These are phyloP conservation scores for Carassius auratus DNA, from an alignment of 2,113 vertebrate genomes.

Conservation along the genomic window DNA sequence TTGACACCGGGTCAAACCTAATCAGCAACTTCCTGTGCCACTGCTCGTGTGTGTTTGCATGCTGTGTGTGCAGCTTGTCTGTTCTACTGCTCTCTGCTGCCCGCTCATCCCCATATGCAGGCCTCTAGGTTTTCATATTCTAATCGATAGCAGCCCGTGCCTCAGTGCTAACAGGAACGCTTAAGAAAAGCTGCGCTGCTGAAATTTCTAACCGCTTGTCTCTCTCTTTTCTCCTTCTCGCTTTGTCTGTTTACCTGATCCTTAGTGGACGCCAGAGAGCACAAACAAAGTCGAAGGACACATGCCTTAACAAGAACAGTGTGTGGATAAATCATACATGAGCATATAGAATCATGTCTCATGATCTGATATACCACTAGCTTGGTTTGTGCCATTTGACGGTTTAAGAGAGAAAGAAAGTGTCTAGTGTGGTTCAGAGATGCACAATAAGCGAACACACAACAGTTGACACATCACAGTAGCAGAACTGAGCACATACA, in stretches of 20 bases:
- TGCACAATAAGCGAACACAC: neutral
- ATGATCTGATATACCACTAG: neutral
- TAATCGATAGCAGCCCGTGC: constrained; percentile 37
- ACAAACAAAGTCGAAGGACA: constrained; percentile 42
- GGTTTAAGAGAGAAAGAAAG: neutral
- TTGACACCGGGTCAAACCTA: constrained; percentile 55
- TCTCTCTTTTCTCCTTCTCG: neutral
- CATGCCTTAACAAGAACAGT: constrained; percentile 34
- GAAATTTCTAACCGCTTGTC: constrained; percentile 27
- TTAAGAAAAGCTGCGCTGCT: constrained; percentile 38
- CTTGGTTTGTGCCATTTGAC: neutral
- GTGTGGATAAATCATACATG: constrained; percentile 43
- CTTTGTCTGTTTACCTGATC: constrained; percentile 33
- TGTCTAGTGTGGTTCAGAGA: neutral
- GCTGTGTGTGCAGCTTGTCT: constrained; percentile 30
- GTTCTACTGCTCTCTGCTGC: neutral
- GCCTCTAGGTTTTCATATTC: constrained; percentile 40
- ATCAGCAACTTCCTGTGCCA: constrained; percentile 41
- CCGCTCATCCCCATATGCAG: constrained; percentile 13
- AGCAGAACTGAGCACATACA: constrained; percentile 1
- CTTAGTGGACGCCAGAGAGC: constrained; percentile 16
- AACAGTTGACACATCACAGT: constrained; percentile 29
- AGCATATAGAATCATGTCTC: neutral
- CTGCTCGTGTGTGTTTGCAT: neutral
- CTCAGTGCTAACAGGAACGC: constrained; percentile 22